A percentile compares a stretch with the other conserved stretches of the same genome.
These are phyloP conservation scores for Falco naumanni DNA, from an alignment of 2,797 vertebrate species.

Conservation along the genomic window DNA sequence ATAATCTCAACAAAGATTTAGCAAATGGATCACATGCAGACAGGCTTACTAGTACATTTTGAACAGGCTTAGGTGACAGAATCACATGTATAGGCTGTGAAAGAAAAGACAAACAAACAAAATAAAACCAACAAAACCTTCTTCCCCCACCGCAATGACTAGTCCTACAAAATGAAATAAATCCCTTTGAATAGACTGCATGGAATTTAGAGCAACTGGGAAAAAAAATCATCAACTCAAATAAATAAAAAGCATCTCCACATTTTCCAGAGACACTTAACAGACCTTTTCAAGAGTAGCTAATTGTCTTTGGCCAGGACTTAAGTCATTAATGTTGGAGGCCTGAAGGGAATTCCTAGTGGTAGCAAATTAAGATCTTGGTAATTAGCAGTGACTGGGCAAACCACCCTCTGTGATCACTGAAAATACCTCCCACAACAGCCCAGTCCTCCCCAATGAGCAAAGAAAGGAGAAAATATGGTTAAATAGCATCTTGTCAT, in stretches of 20 bases:
- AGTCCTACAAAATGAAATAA: not conserved
- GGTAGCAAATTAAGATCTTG: constrained; percentile 48
- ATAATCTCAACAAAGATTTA: constrained; percentile 21
- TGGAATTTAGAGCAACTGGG: not conserved
- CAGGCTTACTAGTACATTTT: not conserved
- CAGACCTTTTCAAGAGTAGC: constrained; percentile 12
- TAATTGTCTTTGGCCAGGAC: constrained; percentile 23
- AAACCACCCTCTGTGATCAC: constrained; percentile 40
- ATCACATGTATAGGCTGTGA: not conserved
- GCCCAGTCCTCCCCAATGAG: not conserved
- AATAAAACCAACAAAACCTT: not conserved
- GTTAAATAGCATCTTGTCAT: constrained; percentile 59
- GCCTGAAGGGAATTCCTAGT: constrained; percentile 27
- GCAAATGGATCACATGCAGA: not conserved
- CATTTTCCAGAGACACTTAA: not conserved
- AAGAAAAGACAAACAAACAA: not conserved
- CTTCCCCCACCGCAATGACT: not conserved
- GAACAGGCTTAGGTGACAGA: not conserved
- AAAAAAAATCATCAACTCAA: not conserved
- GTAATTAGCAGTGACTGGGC: constrained; percentile 54
- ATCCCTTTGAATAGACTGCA: not conserved
- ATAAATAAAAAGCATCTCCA: not conserved
- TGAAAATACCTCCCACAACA: constrained; percentile 9
- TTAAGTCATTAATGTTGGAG: constrained; percentile 34
- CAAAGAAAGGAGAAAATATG: constrained; percentile 42